Percentiles rank a stretch among this genome's conserved stretches.
phyloP scores from a whole-genome alignment of 1,140 invertebrate genomes.

The Halictus rubicundus region DNA sequence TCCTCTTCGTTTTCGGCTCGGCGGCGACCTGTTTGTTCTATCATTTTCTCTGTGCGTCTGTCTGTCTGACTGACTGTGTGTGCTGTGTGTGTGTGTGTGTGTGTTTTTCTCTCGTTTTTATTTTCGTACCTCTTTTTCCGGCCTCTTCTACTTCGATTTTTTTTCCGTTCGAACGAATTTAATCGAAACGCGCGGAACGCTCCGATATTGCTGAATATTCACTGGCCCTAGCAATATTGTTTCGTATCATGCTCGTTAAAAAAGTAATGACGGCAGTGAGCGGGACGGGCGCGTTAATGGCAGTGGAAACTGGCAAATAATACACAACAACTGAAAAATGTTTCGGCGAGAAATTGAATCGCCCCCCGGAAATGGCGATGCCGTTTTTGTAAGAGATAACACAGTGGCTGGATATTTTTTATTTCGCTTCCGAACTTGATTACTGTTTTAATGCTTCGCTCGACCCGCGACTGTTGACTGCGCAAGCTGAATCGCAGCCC shows the following conservation, averaged over 20 bases:
- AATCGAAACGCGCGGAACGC: constrained; percentile 43
- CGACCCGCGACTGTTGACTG: no score
- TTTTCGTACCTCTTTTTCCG: background rate
- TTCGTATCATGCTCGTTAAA: constrained; percentile 4
- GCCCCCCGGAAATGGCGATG: background rate
- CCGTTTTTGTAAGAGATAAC: no score
- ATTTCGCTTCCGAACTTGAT: no score
- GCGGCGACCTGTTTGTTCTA: background rate
- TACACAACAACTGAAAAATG: background rate
- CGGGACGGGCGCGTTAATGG: background rate
- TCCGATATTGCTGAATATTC: constrained; percentile 44
- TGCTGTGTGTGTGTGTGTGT: background rate
- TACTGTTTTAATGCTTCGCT: no score
- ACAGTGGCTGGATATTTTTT: no score
- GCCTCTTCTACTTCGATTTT: background rate
- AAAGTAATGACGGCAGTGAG: background rate
- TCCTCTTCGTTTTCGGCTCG: background rate
- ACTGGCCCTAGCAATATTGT: constrained; percentile 12
- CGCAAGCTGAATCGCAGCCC: no score
- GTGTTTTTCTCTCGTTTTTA: background rate
- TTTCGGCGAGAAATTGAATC: background rate
- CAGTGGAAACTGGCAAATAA: background rate
- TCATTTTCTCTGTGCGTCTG: background rate
- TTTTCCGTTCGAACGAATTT: constrained; percentile 35
- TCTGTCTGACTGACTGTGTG: no score